Percentiles rank a stretch among this genome's conserved stretches.
phyloP scores from a whole-genome alignment of 2,113 vertebrate genomes.

The Neolamprologus modestus region DNA sequence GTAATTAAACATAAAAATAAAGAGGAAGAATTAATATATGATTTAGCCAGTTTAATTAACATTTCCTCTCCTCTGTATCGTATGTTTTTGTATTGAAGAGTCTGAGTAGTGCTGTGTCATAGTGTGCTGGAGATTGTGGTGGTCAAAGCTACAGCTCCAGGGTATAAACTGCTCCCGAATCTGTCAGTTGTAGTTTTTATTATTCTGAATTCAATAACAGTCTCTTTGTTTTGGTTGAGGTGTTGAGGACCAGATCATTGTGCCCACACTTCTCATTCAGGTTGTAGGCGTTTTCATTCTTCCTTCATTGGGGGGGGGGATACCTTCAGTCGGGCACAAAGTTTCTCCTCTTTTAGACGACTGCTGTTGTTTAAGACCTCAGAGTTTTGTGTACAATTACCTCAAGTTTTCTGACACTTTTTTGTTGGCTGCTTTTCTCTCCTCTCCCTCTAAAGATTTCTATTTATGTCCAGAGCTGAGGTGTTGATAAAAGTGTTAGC shows the following conservation, averaged over 20 bases:
- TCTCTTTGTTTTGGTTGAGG: not conserved
- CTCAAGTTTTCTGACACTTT: not conserved
- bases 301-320: not conserved
- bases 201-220: not conserved
- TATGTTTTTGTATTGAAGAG: not conserved
- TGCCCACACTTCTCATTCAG: not conserved
- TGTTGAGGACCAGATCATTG: not conserved
- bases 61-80: not conserved
- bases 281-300: not conserved
- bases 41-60: not conserved
- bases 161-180: not conserved
- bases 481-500: constrained; percentile 25
- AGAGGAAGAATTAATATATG: not conserved
- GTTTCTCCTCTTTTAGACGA: not conserved
- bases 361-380: not conserved
- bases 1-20: not conserved
- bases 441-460: not conserved
- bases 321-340: not conserved
- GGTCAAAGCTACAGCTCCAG: not conserved
- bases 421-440: not conserved
- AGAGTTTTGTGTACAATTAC: not conserved
- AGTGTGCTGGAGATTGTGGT: not conserved
- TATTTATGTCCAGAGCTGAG: constrained; percentile 9
- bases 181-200: not conserved
- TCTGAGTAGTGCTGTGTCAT: not conserved